Conservation (phyloP, 2,888 invertebrate genomes). For the Lepidocyrtinus sp. region DNA sequence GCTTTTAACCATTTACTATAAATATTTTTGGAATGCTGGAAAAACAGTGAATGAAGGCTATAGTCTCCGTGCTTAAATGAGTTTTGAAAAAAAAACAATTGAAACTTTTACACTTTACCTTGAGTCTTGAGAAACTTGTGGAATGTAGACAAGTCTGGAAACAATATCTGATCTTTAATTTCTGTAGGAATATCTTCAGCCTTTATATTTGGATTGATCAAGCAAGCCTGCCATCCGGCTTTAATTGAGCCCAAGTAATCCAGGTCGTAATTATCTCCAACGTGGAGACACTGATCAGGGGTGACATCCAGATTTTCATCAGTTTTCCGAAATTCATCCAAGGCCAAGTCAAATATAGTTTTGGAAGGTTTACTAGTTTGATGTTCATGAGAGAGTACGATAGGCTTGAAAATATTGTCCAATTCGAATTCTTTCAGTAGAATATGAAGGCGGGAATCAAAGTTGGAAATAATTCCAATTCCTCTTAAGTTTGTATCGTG, state of each 20-base stretch:
- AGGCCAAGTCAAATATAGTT: conserved; percentile 48
- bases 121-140: conserved; percentile 20
- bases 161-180: not conserved
- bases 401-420: conserved; percentile 83
- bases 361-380: conserved; percentile 83
- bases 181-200: conserved; percentile 10
- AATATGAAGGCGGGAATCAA: conserved; percentile 84
- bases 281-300: conserved; percentile 82
- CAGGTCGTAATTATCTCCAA: conserved; percentile 83
- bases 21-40: conserved; percentile 29
- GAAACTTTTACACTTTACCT: conserved; percentile 20
- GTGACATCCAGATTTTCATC: conserved; percentile 71
- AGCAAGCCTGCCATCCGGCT: conserved; percentile 80
- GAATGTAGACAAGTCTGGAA: conserved; percentile 34
- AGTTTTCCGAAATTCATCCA: conserved; percentile 74
- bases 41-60: no score
- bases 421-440: conserved; percentile 80
- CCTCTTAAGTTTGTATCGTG: conserved; percentile 66
- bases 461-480: conserved; percentile 90
- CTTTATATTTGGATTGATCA: conserved; percentile 31
- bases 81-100: not conserved
- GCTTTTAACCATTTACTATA: conserved; percentile 40
- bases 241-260: conserved; percentile 85
- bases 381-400: conserved; percentile 81
- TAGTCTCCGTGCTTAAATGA: no score